Evolutionary conservation across 37 sponge, comb jelly and placozoan genomes (phyloP).

Genomic region (Cladorhizidae sp.): DNA sequence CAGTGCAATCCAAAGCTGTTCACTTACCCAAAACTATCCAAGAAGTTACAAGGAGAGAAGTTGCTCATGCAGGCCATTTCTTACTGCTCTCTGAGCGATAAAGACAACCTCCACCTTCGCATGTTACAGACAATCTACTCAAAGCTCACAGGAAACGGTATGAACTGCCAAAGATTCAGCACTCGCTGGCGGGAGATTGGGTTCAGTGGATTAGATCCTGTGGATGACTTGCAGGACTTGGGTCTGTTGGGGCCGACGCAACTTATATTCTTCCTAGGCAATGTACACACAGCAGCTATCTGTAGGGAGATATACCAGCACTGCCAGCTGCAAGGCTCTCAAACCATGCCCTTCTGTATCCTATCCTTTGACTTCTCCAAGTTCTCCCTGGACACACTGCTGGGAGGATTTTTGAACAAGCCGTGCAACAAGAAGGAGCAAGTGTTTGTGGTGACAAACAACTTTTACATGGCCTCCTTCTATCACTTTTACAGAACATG

Average conservation of each 20-base stretch:
- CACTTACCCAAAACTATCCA: constrained; percentile 37
- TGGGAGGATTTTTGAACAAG: constrained; percentile 66
- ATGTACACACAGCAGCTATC: constrained; percentile 18
- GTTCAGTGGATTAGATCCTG: constrained; percentile 85
- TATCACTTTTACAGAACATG: constrained; percentile 64
- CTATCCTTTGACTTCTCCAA: constrained; percentile 80
- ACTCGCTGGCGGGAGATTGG: constrained; percentile 92
- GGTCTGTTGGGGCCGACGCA: constrained; percentile 84
- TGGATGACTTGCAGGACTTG: constrained; percentile 81
- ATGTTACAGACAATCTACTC: constrained; percentile 77
- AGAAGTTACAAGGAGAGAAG: constrained; percentile 63
- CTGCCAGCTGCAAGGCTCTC: constrained; percentile 22
- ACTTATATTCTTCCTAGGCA: constrained; percentile 70
- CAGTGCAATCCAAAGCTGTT: constrained; percentile 13
- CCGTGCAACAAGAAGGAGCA: constrained; percentile 74
- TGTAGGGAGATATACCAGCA: constrained; percentile 64
- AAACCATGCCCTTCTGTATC: constrained; percentile 76
- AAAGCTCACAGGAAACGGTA: constrained; percentile 56
- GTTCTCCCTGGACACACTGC: constrained; percentile 59
- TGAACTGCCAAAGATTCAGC: constrained; percentile 76
- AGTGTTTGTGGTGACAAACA: constrained; percentile 75
- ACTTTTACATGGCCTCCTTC: constrained; percentile 71
- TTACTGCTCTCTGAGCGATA: constrained; percentile 52
- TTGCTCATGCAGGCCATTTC: constrained; percentile 74
- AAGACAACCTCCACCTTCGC: constrained; percentile 58